Evolutionary conservation across 2,888 invertebrate genomes (phyloP).

Genomic region (Hydrotaea cyrtoneurina): DNA sequence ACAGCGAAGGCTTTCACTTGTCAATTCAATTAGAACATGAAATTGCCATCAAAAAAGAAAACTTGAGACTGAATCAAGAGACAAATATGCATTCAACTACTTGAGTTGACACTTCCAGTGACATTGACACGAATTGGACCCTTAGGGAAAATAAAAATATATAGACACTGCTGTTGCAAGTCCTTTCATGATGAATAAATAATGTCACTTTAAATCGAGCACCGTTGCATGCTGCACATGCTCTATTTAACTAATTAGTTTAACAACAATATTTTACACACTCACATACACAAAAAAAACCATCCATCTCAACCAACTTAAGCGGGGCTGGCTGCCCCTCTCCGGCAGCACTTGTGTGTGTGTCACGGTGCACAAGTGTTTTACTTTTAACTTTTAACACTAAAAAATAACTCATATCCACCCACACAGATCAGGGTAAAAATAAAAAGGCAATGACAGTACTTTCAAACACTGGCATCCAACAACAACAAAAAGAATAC

Average conservation of each 20-base stretch:
- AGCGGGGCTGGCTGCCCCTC: neutral
- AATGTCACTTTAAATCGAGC: slow-evolving; percentile 36
- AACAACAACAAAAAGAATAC: too few relatives aligned
- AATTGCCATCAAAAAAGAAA: too few relatives aligned
- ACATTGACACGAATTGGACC: neutral
- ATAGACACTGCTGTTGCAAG: too few relatives aligned
- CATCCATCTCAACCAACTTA: neutral
- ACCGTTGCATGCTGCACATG: slow-evolving; percentile 40
- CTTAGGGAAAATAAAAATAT: neutral
- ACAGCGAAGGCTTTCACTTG: too few relatives aligned
- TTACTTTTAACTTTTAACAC: slow-evolving; percentile 59
- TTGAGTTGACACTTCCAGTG: neutral
- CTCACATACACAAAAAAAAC: too few relatives aligned
- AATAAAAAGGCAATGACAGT: too few relatives aligned
- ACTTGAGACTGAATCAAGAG: neutral
- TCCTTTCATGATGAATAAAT: too few relatives aligned
- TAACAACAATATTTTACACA: slow-evolving; percentile 8
- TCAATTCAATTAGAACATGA: too few relatives aligned
- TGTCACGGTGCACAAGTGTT: slow-evolving; percentile 38
- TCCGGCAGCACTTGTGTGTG: slow-evolving; percentile 24
- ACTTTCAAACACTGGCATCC: too few relatives aligned
- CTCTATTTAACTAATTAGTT: slow-evolving; percentile 61
- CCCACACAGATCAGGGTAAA: neutral
- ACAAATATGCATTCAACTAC: neutral
- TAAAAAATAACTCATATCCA: neutral